Base-by-base conservation (phyloP, 92 coral and sea anemone species). In the Actinernus sp. region DNA sequence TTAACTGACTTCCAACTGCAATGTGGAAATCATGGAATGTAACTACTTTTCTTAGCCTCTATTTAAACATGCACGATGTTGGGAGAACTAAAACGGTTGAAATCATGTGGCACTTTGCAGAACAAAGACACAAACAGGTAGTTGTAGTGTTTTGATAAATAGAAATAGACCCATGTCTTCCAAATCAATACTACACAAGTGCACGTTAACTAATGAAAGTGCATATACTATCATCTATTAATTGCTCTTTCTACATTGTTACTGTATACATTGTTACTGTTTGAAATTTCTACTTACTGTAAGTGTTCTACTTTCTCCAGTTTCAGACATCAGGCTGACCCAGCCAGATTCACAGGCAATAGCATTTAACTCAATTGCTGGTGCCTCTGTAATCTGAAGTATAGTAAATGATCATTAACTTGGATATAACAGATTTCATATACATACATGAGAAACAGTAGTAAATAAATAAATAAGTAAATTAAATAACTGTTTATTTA, bases 331-430 rank as follows among this genome's bases (percentile, higher is more conserved):
- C 45, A 68, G 61, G 36, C 21, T 54, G 36, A 70, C 44, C 49
- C 52, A 71, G 33, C 57, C 68, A 58, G 68, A 44, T 58, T 57
- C 68, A 43, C 26, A 59, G 11, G 65, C 65, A 58, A 71, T 71
- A 43, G 53, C 78, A 71, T 38, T 59, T 19, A 57, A 68, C 37
- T 71, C 68, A 56, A 32, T 30, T 44, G 53, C 68, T 56, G 78
- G 66, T 58, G 68, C 78, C 49, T 57, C 68, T 14, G n/a, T n/a
- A n/a, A n/a, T n/a, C n/a, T n/a, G n/a, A n/a, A n/a, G 76, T 58
- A 61, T 43, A 43, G n/a, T 13, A 31, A 34, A 58, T 17, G 21
- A 33, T 33, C 25, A n/a, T n/a, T n/a, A n/a, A n/a, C n/a, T n/a
- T n/a, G n/a, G n/a, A n/a, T n/a, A n/a, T n/a, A n/a, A n/a, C n/a